phyloP scores from a whole-genome alignment of 2,888 invertebrate genomes.

The Phengaris alcon region DNA sequence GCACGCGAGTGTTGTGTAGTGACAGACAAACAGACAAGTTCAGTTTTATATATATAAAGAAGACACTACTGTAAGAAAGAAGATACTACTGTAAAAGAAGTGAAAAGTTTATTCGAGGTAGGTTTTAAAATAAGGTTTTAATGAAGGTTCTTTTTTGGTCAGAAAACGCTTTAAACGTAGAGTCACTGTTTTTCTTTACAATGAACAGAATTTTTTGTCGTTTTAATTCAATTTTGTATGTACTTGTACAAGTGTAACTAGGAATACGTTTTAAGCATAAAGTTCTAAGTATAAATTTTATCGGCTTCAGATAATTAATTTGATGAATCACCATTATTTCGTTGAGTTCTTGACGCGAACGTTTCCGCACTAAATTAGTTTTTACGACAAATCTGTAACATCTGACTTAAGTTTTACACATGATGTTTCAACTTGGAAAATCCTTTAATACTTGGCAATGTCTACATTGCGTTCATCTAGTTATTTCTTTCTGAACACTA shows the following conservation, averaged over 20 bases:
- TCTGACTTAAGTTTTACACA: neutral
- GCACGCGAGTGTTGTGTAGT: constrained; percentile 51
- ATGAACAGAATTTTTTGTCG: no score
- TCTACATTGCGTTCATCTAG: neutral
- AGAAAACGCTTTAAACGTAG: neutral
- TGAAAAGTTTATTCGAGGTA: neutral
- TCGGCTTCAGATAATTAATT: neutral
- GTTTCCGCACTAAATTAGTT: neutral
- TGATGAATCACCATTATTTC: neutral
- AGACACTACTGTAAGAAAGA: no score
- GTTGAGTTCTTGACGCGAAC: neutral
- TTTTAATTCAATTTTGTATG: neutral
- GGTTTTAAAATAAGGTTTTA: no score
- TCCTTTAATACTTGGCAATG: neutral
- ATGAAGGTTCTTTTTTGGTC: neutral
- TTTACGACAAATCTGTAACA: neutral
- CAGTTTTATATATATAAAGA: neutral
- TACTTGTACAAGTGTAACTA: neutral
- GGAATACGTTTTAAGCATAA: neutral
- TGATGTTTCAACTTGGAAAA: neutral
- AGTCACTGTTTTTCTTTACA: neutral
- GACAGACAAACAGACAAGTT: constrained; percentile 37
- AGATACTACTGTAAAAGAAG: neutral
- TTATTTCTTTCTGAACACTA: neutral
- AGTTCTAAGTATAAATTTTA: neutral